Evolutionary conservation across 1,140 invertebrate species (phyloP).

Genomic region (Drosophila sucinea): DNA sequence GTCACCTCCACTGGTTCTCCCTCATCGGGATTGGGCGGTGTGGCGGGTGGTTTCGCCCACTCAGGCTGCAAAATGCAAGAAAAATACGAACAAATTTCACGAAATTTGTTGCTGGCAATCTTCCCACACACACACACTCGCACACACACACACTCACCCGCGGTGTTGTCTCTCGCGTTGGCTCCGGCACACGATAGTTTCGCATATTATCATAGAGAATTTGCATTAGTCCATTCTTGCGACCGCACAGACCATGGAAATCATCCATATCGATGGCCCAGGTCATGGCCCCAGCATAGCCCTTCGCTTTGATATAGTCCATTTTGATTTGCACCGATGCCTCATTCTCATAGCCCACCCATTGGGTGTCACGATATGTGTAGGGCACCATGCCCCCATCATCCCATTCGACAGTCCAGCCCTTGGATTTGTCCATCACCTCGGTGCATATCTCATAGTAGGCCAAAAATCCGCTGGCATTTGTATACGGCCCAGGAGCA

Average conservation of each 20-base stretch:
- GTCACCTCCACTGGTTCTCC: slow-evolving; percentile 51
- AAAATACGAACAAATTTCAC: slow-evolving; percentile 13
- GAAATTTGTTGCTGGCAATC: slow-evolving; percentile 44
- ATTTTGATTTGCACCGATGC: slow-evolving; percentile 91
- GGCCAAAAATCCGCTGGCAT: slow-evolving; percentile 92
- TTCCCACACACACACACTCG: slow-evolving; percentile 81
- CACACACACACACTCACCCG: slow-evolving; percentile 77
- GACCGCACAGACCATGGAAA: slow-evolving; percentile 90
- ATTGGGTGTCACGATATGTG: slow-evolving; percentile 93
- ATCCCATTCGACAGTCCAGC: slow-evolving; percentile 93
- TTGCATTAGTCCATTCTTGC: slow-evolving; percentile 88
- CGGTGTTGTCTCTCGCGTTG: slow-evolving; percentile 87
- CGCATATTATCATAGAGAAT: slow-evolving; percentile 90
- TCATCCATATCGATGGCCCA: slow-evolving; percentile 96
- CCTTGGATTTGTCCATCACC: slow-evolving; percentile 87
- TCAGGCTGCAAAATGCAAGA: slow-evolving; percentile 85
- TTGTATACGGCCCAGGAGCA: slow-evolving; percentile 91
- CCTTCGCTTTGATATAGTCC: slow-evolving; percentile 91
- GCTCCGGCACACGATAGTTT: slow-evolving; percentile 89
- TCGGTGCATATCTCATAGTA: slow-evolving; percentile 96
- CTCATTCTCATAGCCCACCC: slow-evolving; percentile 93
- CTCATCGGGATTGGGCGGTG: slow-evolving; percentile 84
- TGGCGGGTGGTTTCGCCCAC: slow-evolving; percentile 88
- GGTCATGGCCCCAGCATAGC: slow-evolving; percentile 93
- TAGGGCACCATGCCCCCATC: slow-evolving; percentile 92